A percentile compares a stretch with the other conserved stretches of the same genome.
These are phyloP conservation scores for Xenopus borealis DNA, from an alignment of 2,113 vertebrate species.

Conservation along the genomic window DNA sequence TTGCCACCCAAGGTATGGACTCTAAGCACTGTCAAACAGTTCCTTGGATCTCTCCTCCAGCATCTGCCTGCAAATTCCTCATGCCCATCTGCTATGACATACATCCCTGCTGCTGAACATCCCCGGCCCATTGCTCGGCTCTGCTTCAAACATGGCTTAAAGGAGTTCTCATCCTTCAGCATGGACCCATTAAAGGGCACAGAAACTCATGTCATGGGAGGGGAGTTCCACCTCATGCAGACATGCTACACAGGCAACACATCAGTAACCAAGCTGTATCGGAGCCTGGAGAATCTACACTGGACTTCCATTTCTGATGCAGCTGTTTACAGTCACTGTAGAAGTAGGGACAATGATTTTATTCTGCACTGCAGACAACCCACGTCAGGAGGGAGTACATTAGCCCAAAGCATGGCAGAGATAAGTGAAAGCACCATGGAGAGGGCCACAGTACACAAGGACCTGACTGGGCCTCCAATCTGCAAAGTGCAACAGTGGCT, in stretches of 20 bases:
- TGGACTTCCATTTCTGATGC: constrained; percentile 66
- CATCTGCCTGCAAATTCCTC: constrained; percentile 55
- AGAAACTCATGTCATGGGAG: constrained; percentile 52
- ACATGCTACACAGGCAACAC: constrained; percentile 48
- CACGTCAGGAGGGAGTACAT: constrained; percentile 63
- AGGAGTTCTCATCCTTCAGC: constrained; percentile 65
- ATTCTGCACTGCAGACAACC: constrained; percentile 69
- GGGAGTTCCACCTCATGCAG: constrained; percentile 48
- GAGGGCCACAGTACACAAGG: constrained; percentile 56
- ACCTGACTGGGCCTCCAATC: constrained; percentile 65
- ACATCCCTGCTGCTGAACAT: constrained; percentile 61
- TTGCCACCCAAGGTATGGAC: constrained; percentile 68
- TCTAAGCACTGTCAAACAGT: constrained; percentile 67
- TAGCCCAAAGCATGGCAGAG: constrained; percentile 52
- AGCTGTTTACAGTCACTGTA: constrained; percentile 59
- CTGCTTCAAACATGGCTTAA: constrained; percentile 70
- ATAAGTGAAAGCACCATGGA: constrained; percentile 60
- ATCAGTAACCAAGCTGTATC: constrained; percentile 68
- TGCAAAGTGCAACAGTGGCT: constrained; percentile 68
- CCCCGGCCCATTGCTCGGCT: constrained; percentile 71
- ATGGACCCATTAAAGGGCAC: constrained; percentile 65
- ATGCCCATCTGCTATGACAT: constrained; percentile 68
- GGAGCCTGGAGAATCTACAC: constrained; percentile 86
- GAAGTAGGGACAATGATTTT: constrained; percentile 73
- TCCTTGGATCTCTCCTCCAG: constrained; percentile 60